Conservation (phyloP, 2,888 invertebrate genomes). For the Drosophila nr. perissopoda region DNA sequence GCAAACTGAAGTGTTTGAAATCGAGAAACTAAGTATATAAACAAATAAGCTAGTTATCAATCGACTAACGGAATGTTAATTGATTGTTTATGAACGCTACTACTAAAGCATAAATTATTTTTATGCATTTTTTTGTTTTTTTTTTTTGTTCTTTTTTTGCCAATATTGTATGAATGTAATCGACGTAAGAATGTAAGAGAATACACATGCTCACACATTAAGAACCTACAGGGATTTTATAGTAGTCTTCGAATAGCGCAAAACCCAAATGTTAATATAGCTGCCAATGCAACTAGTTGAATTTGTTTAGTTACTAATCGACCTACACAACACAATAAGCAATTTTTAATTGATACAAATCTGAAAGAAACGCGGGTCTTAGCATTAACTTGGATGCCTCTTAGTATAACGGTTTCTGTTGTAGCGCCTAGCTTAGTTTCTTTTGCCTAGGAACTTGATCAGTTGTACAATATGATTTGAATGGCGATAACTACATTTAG, state of each 20-base stretch:
- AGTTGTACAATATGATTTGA: slow-evolving; percentile 37
- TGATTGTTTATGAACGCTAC: slow-evolving; percentile 18
- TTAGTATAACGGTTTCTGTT: slow-evolving; percentile 77
- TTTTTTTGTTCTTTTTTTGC: slow-evolving; percentile 23
- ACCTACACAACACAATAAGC: slow-evolving; percentile 60
- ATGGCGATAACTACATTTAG: slow-evolving; percentile 26
- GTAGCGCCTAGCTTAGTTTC: slow-evolving; percentile 67
- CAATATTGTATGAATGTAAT: slow-evolving; percentile 16
- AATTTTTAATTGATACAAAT: slow-evolving; percentile 59
- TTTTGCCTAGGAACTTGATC: slow-evolving; percentile 43
- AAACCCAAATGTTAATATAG: slow-evolving; percentile 51
- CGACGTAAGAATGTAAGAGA: slow-evolving; percentile 19
- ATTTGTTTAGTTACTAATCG: slow-evolving; percentile 64
- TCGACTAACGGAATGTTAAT: slow-evolving; percentile 34
- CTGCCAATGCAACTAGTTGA: slow-evolving; percentile 59
- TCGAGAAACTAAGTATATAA: slow-evolving; percentile 7
- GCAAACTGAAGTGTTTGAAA: slow-evolving; percentile 9
- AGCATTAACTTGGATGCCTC: slow-evolving; percentile 69
- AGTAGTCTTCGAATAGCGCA: slow-evolving; percentile 74
- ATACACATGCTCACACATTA: slow-evolving; percentile 50
- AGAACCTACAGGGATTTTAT: slow-evolving; percentile 83
- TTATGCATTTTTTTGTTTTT: slow-evolving; percentile 12
- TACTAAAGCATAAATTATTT: slow-evolving; percentile 46
- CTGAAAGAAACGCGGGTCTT: slow-evolving; percentile 62
- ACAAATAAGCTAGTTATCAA: slow-evolving; percentile 12